Evolutionary conservation across 92 coral and sea anemone species (phyloP).

Genomic region (Metridium senile): DNA sequence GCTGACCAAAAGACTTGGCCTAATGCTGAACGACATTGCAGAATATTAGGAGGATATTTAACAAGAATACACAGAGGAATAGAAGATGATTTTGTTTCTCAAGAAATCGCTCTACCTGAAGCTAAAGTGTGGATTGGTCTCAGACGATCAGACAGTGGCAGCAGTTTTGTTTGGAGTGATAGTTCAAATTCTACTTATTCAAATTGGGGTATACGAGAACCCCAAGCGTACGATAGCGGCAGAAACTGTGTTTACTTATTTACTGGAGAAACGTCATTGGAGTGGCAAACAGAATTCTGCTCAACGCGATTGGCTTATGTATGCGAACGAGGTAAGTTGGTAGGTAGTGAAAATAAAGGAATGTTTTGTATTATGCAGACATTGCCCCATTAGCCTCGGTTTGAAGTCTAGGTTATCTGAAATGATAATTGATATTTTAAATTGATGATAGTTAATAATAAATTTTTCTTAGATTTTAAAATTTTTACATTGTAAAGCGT

Average conservation of each 20-base stretch:
- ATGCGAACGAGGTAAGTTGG: slow-evolving; percentile 70
- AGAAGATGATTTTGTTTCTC: slow-evolving; percentile 58
- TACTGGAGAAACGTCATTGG: slow-evolving; percentile 45
- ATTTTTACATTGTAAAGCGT: too few species aligned
- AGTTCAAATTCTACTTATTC: slow-evolving; percentile 40
- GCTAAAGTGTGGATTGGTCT: slow-evolving; percentile 70
- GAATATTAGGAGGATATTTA: slow-evolving; percentile 61
- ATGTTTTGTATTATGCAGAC: too few species aligned
- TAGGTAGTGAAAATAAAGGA: not conserved
- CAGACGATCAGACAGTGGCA: slow-evolving; percentile 30
- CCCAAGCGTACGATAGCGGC: slow-evolving; percentile 33
- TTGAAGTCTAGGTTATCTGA: too few species aligned
- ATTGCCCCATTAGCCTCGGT: too few species aligned
- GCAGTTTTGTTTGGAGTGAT: slow-evolving; percentile 57
- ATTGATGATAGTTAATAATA: too few species aligned
- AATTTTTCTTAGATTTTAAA: too few species aligned
- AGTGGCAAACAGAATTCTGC: slow-evolving; percentile 58
- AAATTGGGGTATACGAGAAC: slow-evolving; percentile 52
- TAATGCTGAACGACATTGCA: slow-evolving; percentile 55
- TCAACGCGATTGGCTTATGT: slow-evolving; percentile 52
- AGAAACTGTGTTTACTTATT: slow-evolving; percentile 53
- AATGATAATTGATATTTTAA: too few species aligned
- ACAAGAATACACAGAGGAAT: slow-evolving; percentile 30
- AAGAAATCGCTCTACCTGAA: slow-evolving; percentile 59
- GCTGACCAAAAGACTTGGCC: slow-evolving; percentile 56